Conservation (phyloP, 2,113 vertebrate genomes). For the Cervus canadensis region DNA sequence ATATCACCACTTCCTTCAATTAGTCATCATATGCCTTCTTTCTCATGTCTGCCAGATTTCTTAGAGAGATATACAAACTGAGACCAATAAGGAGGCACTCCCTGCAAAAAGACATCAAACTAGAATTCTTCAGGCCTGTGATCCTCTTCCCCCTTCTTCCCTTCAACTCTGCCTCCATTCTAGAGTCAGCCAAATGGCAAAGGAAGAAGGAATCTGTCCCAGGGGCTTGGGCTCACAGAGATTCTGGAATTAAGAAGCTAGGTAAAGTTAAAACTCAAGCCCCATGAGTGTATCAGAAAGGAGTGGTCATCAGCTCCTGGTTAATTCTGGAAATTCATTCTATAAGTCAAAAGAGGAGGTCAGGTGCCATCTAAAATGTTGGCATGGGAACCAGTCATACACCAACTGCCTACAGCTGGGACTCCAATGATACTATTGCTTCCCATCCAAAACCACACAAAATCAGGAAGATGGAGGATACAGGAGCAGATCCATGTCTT, state of each 20-base stretch:
- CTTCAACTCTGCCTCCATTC: not conserved
- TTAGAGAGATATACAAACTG: not conserved
- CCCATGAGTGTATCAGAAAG: not conserved
- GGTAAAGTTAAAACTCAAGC: not conserved
- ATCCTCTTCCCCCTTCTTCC: not conserved
- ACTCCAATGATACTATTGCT: not conserved
- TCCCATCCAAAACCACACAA: not conserved
- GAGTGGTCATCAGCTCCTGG: not conserved
- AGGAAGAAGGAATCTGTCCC: not conserved
- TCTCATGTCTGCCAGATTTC: not conserved
- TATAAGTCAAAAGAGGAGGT: not conserved
- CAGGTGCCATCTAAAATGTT: not conserved
- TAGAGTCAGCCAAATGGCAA: not conserved
- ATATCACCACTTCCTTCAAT: not conserved
- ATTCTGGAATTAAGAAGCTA: slow-evolving; percentile 23
- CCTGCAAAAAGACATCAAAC: not conserved
- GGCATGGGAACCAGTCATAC: not conserved
- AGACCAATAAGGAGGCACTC: not conserved
- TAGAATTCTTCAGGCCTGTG: not conserved
- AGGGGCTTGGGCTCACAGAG: not conserved
- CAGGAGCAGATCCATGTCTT: not conserved
- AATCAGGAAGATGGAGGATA: not conserved
- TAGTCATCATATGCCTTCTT: not conserved
- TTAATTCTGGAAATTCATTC: slow-evolving; percentile 21
- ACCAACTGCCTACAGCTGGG: not conserved